Evolutionary conservation across 2,888 invertebrate species (phyloP), one percentile per base, ranked within the genome.

Genomic region (Pasiphila rectangulata): DNA sequence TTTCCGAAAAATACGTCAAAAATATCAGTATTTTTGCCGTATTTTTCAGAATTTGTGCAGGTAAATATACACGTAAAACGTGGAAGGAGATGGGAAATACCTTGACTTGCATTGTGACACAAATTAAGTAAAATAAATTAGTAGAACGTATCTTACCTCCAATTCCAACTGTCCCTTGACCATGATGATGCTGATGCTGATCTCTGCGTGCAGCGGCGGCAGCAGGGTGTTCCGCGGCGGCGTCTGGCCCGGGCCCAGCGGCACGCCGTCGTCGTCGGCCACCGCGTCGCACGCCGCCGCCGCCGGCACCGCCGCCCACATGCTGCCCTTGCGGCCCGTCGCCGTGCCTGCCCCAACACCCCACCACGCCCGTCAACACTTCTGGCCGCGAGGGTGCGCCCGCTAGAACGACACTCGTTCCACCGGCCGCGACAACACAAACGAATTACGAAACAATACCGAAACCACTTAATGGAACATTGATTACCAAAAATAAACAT

Each of bases 91-190:
- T n/a, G n/a, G n/a, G n/a, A n/a, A n/a, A n/a, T n/a, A n/a, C n/a
- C n/a, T n/a, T n/a, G n/a, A n/a, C n/a, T n/a, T n/a, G n/a, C n/a
- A n/a, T n/a, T n/a, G n/a, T n/a, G n/a, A n/a, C n/a, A n/a, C 13
- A 16, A 12, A 17, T 16, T 4, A 30, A n/a, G 12, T 6, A 2
- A 12, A 15, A n/a, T 19, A 9, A n/a, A n/a, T n/a, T n/a, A n/a
- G n/a, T n/a, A n/a, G n/a, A n/a, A n/a, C n/a, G n/a, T 3, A 12
- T n/a, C 64, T 72, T 27, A 91, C 92, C 89, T 97, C 97, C 15
- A 98, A 94, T 79, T 97, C 97, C 51, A 98, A 91, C 64, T 95
- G 95, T 64, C 97, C 97, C 85, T 97, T 97, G 71, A 95, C 93
- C 90, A 97, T 94, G 68, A 95, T 92, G 65, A 98, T 93, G 50